Evolutionary conservation across 2,113 vertebrate genomes (phyloP), one percentile per base, ranked within the genome.

Genomic region (Caranx ignobilis): DNA sequence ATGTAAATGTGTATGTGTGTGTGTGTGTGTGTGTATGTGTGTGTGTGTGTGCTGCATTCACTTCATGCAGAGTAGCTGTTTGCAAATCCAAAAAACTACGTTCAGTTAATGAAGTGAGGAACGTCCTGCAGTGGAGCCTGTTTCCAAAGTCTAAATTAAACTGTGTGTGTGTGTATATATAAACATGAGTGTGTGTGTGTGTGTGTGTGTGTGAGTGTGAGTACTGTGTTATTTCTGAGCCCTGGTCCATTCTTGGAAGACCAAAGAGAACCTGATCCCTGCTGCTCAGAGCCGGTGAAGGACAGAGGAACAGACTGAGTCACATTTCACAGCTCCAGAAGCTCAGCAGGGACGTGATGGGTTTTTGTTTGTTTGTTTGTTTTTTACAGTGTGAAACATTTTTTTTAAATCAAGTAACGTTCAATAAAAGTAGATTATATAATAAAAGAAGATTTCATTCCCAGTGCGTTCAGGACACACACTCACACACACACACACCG

Each of bases 141-240:
- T 82, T 75, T 77, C 76, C 55, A 73, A 18, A 43, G 59, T 75
- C 88, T 71, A 85, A 86, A 80, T 90, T 82, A 85, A 70, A 74
- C 57, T 18, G 0, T 18, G 15, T 34, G 57, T 50, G 54, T 75
- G 63, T 76, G 43, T 64, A 62, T 75, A 59, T 71, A 41, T 75
- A 59, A 68, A 41, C 72, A 71, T 71, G 59, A 16, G 0, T 18
- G 12, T 34, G 57, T 50, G 56, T 65, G 34, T 55, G 0, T 19
- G 16, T 56, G 61, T 45, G 47, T 35, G 54, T 37, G 67, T 69
- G 60, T 16, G 39, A 35, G 66, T 68, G 45, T 0, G 34, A 48
- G 71, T 74, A 3, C 72, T 45, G 85, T 80, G 85, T 90, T 93
- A 92, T 93, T 92, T 87, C 75, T 66, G 87, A 88, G 83, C 55